These are phyloP conservation scores for Nysson spinosus DNA, from an alignment of 2,888 invertebrate species.

Conservation along the genomic window DNA sequence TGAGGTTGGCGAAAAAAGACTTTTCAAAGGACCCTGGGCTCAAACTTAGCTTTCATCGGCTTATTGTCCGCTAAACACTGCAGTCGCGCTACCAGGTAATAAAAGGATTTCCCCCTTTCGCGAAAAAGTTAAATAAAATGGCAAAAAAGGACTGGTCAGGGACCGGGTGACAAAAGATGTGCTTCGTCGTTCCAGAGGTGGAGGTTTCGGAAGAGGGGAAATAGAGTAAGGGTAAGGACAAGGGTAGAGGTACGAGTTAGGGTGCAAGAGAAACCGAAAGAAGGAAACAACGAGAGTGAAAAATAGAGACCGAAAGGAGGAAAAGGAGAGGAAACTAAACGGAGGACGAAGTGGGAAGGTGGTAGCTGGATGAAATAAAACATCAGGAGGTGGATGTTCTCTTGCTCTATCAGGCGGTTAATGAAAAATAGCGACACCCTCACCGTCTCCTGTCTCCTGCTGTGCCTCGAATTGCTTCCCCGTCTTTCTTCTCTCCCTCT, in stretches of 20 bases:
- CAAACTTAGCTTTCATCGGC: constrained; percentile 67
- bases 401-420: constrained; percentile 70
- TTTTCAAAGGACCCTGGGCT: constrained; percentile 59
- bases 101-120: constrained; percentile 57
- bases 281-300: constrained; percentile 22
- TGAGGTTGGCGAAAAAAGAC: constrained; percentile 52
- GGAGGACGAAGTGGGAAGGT: constrained; percentile 5
- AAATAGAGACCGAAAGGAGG: constrained; percentile 12
- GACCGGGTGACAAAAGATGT: constrained; percentile 55
- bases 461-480: constrained; percentile 69
- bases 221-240: constrained; percentile 18
- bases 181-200: constrained; percentile 30
- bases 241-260: not conserved
- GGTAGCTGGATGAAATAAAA: constrained; percentile 56
- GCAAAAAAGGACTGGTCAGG: constrained; percentile 48
- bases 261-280: constrained; percentile 37
- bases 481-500: constrained; percentile 29
- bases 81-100: constrained; percentile 60
- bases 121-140: constrained; percentile 64
- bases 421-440: constrained; percentile 74
- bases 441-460: constrained; percentile 60
- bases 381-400: constrained; percentile 46
- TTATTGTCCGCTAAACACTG: constrained; percentile 66
- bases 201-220: constrained; percentile 17
- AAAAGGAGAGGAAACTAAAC: constrained; percentile 11